Evolutionary conservation across 2,888 invertebrate species (phyloP), one percentile per base, ranked within the genome.

Genomic region (Cheiracanthium punctorium): DNA sequence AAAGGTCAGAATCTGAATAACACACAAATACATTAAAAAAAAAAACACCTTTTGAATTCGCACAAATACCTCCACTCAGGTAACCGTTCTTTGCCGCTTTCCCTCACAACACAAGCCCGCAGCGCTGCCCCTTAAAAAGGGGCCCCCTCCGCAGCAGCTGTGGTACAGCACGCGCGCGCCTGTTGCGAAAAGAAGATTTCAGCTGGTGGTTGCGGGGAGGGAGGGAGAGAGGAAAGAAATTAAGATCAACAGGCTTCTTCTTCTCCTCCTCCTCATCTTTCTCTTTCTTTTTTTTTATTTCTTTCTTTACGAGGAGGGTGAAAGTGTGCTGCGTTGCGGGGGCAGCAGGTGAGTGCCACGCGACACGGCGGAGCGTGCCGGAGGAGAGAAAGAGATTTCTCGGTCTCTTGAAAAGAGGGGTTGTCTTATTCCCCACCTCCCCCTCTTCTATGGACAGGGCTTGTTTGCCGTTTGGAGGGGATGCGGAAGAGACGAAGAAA

Each of bases 1-100:
- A n/a, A n/a, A n/a, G n/a, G n/a, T n/a, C n/a, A n/a, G n/a, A n/a
- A n/a, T n/a, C n/a, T n/a, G n/a, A n/a, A n/a, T n/a, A n/a, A n/a
- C n/a, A n/a, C n/a, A 7, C 10, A 58, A n/a, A n/a, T 20, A 24
- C n/a, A 58, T 20, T 20, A 58, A 20, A n/a, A 58, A 1, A 7
- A 20, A 20, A 58, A 20, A 58, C 8, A 20, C 24, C 58, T 10
- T 58, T 58, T n/a, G n/a, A 14, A 30, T 65, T 14, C 29, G 30
- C 37, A 32, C 67, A 73, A 41, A 80, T 80, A 37, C 37, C 37
- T 37, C 10, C 10, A 52, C 20, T 52, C n/a, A 52, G 52, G 52
- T 17, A 52, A 52, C 52, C 14, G 52, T 52, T 14, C 41, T 8
- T n/a, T 52, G 4, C 52, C 17, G 14, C 14, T 52, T 20, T 52